Conservation (phyloP, 2,888 invertebrate species). For the Bursaphelenchus okinawaensis region DNA sequence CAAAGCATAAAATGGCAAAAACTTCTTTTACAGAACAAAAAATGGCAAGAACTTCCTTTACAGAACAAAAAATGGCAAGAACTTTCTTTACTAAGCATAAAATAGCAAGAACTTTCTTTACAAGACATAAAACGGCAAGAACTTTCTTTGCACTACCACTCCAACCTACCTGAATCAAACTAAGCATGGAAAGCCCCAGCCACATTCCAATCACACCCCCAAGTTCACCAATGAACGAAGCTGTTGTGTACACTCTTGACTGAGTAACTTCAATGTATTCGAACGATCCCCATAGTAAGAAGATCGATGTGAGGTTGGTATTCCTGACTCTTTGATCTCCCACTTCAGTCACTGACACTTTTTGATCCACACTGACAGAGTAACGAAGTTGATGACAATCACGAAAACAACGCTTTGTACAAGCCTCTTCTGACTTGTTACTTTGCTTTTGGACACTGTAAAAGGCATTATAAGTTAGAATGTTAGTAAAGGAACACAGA, state of each 20-base stretch:
- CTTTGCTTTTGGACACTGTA: conserved; percentile 41
- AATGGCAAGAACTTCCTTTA: not conserved
- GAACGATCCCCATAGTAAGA: conserved; percentile 50
- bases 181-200: conserved; percentile 33
- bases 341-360: not conserved
- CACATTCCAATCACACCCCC: conserved; percentile 37
- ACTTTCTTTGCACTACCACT: too few relatives aligned
- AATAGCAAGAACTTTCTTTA: not conserved
- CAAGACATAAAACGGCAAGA: not conserved
- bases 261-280: conserved; percentile 54
- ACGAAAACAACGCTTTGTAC: conserved; percentile 44
- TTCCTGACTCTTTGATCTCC: not conserved
- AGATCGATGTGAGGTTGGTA: not conserved
- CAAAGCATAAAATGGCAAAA: not conserved
- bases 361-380: not conserved
- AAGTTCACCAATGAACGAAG: conserved; percentile 30
- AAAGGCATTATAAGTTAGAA: too few relatives aligned
- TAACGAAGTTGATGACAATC: conserved; percentile 45
- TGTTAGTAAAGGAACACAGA: too few relatives aligned
- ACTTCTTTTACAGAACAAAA: too few relatives aligned
- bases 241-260: conserved; percentile 24
- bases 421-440: conserved; percentile 44
- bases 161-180: conserved; percentile 28
- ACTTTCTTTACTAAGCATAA: too few relatives aligned
- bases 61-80: not conserved